Evolutionary conservation across 2,888 invertebrate species (phyloP).

Genomic region (Ischnura elegans): DNA sequence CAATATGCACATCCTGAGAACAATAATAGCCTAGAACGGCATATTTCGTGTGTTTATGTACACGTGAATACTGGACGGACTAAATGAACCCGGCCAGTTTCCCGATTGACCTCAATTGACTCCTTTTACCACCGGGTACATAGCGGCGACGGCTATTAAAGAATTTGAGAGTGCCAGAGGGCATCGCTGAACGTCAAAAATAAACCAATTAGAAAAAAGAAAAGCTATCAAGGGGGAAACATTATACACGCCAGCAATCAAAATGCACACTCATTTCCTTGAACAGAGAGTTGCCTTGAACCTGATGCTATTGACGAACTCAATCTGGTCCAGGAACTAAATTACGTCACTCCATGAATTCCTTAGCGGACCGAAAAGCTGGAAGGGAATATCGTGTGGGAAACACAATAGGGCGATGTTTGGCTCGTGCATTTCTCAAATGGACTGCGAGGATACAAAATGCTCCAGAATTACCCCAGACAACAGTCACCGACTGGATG

Average conservation of each 20-base stretch:
- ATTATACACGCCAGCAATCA: not conserved
- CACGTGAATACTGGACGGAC: not conserved
- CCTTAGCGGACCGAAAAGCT: not conserved
- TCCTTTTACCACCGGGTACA: not conserved
- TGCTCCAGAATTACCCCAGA: not conserved
- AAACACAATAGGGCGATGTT: not conserved
- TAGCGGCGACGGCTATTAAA: not conserved
- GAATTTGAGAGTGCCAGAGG: not conserved
- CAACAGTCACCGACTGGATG: not conserved
- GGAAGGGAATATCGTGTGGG: not conserved
- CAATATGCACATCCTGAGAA: too few relatives aligned
- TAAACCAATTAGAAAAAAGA: not conserved
- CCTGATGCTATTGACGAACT: not conserved
- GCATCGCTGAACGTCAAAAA: not conserved
- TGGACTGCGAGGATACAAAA: not conserved
- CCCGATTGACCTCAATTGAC: not conserved
- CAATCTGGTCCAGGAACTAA: not conserved
- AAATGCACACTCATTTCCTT: not conserved
- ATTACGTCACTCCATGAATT: not conserved
- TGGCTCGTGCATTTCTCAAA: not conserved
- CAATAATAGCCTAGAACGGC: too few relatives aligned
- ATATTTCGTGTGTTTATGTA: too few relatives aligned
- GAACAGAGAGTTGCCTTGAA: conserved; percentile 15
- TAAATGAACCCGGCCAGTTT: not conserved
- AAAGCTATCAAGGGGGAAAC: not conserved